Evolutionary conservation across 2,113 vertebrate genomes (phyloP).

Genomic region (Trochalopteron elliotii): DNA sequence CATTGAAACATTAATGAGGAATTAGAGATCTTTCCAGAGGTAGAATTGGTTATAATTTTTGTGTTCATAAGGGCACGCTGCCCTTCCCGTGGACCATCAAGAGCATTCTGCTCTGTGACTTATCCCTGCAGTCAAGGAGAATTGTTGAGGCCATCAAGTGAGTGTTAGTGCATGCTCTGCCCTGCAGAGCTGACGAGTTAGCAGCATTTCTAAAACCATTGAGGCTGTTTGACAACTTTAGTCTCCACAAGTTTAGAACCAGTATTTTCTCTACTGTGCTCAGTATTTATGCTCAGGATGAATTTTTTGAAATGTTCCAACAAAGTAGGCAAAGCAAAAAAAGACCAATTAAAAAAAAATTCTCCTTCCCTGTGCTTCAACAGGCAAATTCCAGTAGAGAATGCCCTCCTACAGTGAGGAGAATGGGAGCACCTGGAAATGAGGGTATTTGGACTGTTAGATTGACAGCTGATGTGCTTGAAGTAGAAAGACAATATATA

Average conservation of each 20-base stretch:
- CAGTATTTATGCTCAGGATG: not conserved
- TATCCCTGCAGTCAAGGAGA: not conserved
- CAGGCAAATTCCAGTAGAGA: not conserved
- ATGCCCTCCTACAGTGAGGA: not conserved
- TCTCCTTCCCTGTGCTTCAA: not conserved
- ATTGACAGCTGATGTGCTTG: not conserved
- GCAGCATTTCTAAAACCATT: not conserved
- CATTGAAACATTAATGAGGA: not conserved
- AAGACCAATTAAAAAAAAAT: not conserved
- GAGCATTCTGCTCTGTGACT: not conserved
- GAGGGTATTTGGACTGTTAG: not conserved
- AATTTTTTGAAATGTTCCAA: not conserved
- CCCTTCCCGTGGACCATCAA: not conserved
- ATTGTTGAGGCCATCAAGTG: not conserved
- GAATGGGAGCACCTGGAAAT: not conserved
- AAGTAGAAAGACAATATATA: not conserved
- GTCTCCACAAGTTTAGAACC: not conserved
- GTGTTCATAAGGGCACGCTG: not conserved
- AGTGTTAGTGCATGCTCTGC: not conserved
- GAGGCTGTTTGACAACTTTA: not conserved
- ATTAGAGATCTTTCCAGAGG: not conserved
- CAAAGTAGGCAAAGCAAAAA: not conserved
- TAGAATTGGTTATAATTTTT: not conserved
- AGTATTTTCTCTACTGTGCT: not conserved
- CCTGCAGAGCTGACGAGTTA: not conserved